Evolutionary conservation across 2,113 vertebrate genomes (phyloP), one percentile per base, ranked within the genome.

Genomic region (Pterocles orientalis): DNA sequence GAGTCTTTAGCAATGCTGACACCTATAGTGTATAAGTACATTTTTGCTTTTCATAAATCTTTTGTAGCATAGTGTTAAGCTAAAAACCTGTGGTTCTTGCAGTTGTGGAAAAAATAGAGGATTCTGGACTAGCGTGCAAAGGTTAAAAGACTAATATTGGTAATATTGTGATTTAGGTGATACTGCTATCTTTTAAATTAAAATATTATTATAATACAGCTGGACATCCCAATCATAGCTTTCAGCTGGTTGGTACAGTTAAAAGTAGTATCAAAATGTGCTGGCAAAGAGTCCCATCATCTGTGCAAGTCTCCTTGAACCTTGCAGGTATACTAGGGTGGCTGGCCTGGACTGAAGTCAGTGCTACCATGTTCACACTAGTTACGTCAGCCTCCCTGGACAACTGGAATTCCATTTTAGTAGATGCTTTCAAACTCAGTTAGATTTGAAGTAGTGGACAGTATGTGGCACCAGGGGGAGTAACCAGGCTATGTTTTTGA

Each of bases 391-490:
- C 33, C 14, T 78, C 48, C 6, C 11, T 62, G 83, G 26, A 75
- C 25, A 75, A 83, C 39, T 26, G 8, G 16, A 86, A 57, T 89
- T 70, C 48, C 13, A 7, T 85, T 85, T 69, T 31, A 58, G 29
- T 21, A 79, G 53, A 26, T 43, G 9, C 18, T 34, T 94, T 17
- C 31, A 60, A 64, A 86, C 8, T 61, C 5, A 1, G 21, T 11
- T 81, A 29, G 18, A 73, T 47, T 83, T 47, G 26, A 90, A 73
- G 93, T 81, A 96, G 76, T 93, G 94, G 47, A 58, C 62, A 45
- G 26, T 29, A 29, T 77, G 53, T 88, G 82, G 60, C 96, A 95
- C 85, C 76, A 97, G 96, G 79, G 94, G 95, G 96, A 95, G 93
- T 94, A 93, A 88, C 86, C 13, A 66, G 26, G 11, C 90, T 83